Base-by-base conservation (phyloP, 2,888 invertebrate species). In the Dendrolimus pini region DNA sequence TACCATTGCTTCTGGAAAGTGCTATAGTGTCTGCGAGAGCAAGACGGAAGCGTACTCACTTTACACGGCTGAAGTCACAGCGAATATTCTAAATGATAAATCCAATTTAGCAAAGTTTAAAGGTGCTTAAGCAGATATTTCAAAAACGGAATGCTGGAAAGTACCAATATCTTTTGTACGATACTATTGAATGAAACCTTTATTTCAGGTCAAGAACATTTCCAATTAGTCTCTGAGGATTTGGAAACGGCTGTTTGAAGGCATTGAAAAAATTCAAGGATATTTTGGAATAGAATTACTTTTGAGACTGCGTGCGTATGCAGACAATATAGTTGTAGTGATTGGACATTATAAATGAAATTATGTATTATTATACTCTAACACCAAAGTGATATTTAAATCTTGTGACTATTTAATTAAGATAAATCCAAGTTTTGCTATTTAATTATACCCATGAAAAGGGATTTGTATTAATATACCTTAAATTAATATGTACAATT, bases 161-260 rank as follows among this genome's bases (percentile, higher is more conserved):
- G 53, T 12, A 52, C n/a, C 14, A n/a, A 41, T n/a, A 52, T n/a
- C 30, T 52, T 41, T 60, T 61, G 53, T 52, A 52, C 41, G 42
- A 9, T 55, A 58, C 65, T 57, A 60, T 65, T 65, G 54, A 67
- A 64, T 61, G 56, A 41, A 58, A 53, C 53, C 58, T 67, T 62
- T 63, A 61, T 87, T 89, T 67, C 85, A 91, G 91, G 90, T 78
- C 91, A 91, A 75, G 91, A 91, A 74, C 89, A 90, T 79, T 91
- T 91, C 70, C 91, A 91, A 81, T 80, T 89, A 81, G 88, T 87
- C 61, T 88, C 91, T 55, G 91, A 90, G 71, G 91, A 91, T 70
- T 77, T 89, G 66, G 91, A 89, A 79, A 91, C 91, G 61, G 86
- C 89, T 54, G 90, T 91, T 68, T 91, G 76, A 88, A 74, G 59